phyloP scores from a whole-genome alignment of 2,113 vertebrate genomes.

The Conger conger region DNA sequence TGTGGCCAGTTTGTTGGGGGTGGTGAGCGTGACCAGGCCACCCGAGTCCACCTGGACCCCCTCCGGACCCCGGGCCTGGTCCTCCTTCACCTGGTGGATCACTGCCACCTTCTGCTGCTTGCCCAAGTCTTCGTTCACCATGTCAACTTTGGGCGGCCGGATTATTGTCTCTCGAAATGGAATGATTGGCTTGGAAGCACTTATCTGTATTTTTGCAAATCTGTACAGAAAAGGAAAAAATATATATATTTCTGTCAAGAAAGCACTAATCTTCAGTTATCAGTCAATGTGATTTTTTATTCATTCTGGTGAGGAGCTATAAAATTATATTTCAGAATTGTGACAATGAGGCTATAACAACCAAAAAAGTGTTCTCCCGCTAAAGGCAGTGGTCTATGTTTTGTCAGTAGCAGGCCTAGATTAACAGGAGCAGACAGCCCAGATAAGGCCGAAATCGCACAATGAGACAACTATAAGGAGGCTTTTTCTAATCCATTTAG shows the following conservation, averaged over 20 bases:
- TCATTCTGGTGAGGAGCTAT: neutral
- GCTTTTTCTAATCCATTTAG: constrained; percentile 47
- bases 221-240: constrained; percentile 57
- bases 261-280: neutral
- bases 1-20: constrained; percentile 83
- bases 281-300: neutral
- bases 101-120: constrained; percentile 91
- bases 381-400: constrained; percentile 7
- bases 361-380: neutral
- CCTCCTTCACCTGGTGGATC: constrained; percentile 88
- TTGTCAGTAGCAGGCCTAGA: constrained; percentile 22
- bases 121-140: constrained; percentile 98
- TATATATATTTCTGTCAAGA: neutral
- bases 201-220: constrained; percentile 92
- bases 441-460: constrained; percentile 26
- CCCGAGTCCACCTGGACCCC: constrained; percentile 79
- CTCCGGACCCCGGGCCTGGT: constrained; percentile 77
- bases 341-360: neutral
- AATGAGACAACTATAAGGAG: constrained; percentile 24
- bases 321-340: neutral
- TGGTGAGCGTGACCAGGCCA: constrained; percentile 84
- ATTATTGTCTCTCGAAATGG: constrained; percentile 93
- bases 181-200: constrained; percentile 89
- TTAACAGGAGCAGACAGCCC: constrained; percentile 33
- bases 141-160: constrained; percentile 92